Evolutionary conservation across 2,888 invertebrate genomes (phyloP).

Genomic region (Baccha elongata): DNA sequence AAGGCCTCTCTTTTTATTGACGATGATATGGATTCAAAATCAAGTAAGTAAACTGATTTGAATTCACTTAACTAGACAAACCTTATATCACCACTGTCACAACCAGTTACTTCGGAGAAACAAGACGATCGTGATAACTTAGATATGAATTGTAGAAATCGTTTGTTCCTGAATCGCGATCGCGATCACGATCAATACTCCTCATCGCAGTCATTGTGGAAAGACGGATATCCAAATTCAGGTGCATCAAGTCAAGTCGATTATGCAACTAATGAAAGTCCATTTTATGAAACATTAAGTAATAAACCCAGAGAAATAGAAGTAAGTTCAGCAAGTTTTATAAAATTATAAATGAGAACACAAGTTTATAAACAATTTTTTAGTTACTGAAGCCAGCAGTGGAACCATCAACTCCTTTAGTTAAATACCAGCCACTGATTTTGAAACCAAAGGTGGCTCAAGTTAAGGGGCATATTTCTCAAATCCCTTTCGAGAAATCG

Average conservation of each 20-base stretch:
- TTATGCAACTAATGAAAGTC: conserved; percentile 74
- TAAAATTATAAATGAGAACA: not conserved
- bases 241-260: conserved; percentile 78
- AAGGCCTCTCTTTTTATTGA: conserved; percentile 88
- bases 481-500: conserved; percentile 81
- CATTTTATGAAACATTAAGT: conserved; percentile 36
- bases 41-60: conserved; percentile 72
- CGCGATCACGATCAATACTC: conserved; percentile 72
- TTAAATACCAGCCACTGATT: conserved; percentile 77
- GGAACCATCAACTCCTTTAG: conserved; percentile 53
- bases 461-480: conserved; percentile 80
- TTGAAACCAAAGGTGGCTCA: conserved; percentile 82
- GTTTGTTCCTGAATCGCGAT: conserved; percentile 64
- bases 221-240: conserved; percentile 75
- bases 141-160: conserved; percentile 60
- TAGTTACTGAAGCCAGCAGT: conserved; percentile 27
- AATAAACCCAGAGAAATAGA: conserved; percentile 31
- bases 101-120: conserved; percentile 69
- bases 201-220: conserved; percentile 76
- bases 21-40: conserved; percentile 79
- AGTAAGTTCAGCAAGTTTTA: conserved; percentile 7
- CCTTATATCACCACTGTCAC: not conserved
- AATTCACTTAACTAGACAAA: not conserved
- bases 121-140: conserved; percentile 58
- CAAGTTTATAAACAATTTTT: not conserved